Conservation (phyloP, 2,113 vertebrate genomes). For the Chaenogobius annularis region DNA sequence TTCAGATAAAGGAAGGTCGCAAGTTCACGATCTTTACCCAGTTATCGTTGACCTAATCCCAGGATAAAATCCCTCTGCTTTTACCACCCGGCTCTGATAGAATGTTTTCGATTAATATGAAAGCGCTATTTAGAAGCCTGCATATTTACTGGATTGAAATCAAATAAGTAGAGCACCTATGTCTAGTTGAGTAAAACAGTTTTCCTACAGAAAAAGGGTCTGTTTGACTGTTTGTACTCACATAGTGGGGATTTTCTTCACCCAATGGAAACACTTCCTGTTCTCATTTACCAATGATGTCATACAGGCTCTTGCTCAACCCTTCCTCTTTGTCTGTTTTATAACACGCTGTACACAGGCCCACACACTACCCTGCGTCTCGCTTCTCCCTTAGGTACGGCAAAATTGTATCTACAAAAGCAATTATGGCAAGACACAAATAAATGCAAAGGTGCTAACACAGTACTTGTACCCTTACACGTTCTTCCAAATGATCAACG, state of each 20-base stretch:
- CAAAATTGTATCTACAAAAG: conserved; percentile 99
- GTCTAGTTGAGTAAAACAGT: background rate
- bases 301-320: conserved; percentile 70
- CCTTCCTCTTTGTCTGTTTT: conserved; percentile 56
- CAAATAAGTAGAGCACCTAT: background rate
- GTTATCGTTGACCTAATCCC: conserved; percentile 56
- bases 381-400: conserved; percentile 85
- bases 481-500: conserved; percentile 7
- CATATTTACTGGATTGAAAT: background rate
- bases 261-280: conserved; percentile 71
- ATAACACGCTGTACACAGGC: conserved; percentile 60
- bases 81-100: background rate
- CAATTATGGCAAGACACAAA: conserved; percentile 99
- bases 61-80: conserved; percentile 19
- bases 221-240: conserved; percentile 42
- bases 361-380: conserved; percentile 53
- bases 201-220: conserved; percentile 24
- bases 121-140: background rate
- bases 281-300: conserved; percentile 72
- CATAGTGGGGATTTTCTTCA: conserved; percentile 57
- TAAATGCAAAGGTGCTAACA: conserved; percentile 95
- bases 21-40: conserved; percentile 51
- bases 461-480: conserved; percentile 1
- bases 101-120: background rate
- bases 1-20: conserved; percentile 39